Base-by-base conservation (phyloP, 2,888 invertebrate genomes). In the Epirrita christyi region DNA sequence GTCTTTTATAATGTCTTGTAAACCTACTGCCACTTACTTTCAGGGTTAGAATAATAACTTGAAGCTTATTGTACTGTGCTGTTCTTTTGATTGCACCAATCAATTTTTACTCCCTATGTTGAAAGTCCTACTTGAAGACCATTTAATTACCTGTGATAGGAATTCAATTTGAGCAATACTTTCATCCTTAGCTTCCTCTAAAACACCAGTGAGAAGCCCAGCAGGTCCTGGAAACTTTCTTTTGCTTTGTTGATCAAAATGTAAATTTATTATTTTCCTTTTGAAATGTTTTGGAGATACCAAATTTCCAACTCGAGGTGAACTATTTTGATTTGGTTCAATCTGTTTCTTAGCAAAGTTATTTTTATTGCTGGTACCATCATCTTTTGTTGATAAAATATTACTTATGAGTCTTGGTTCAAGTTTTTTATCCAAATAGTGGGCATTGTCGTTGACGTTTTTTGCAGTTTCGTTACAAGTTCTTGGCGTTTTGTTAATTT, bases 151-250 rank as follows among this genome's bases (percentile, higher is more conserved):
- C 86, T 92, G 92, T 55, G 92, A 90, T 11, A 90, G 73, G 42
- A 92, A 64, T 68, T 92, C 90, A 59, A 91, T 80, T 43, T 86
- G 82, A 59, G 83, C 78, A 62, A 86, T 75, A 61, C 66, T 76
- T 59, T 88, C 84, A 77, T 89, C 83, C 47, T 78, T 80, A 42
- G 76, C 78, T 55, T 84, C 81, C 64, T 83, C 76, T 54, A 88
- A 71, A 11, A 68, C 77, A 21, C 85, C 83, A 53, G 79, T 80
- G n/a, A 92, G 71, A 11, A 92, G 67, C 0, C 92, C 92, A 42
- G 92, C 92, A 14, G 92, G 92, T 0, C 92, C 92, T 11, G 92
- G 92, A 60, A 92, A 92, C 61, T 91, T 92, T 64, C 92, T 80
- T 69, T 92, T 90, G 44, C 71, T 85, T 65, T 83, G 84, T 41